Percentiles rank a stretch among this genome's conserved stretches.
Conservation (phyloP, 2,797 vertebrate species). For the Hipposideros larvatus region DNA sequence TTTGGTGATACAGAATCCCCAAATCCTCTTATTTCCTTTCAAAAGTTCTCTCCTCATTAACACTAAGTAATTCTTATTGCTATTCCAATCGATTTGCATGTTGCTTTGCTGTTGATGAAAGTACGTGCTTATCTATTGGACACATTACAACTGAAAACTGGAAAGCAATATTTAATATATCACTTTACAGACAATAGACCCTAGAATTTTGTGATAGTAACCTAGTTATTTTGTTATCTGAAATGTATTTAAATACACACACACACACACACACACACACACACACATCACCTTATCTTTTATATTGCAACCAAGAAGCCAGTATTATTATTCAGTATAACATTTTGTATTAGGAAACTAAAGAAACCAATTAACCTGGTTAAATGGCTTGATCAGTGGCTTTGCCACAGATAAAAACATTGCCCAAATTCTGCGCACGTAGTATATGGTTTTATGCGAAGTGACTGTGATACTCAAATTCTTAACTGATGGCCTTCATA, state of each 20-base stretch:
- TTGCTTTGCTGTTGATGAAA: not conserved
- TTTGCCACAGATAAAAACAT: constrained; percentile 9
- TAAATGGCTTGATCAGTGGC: not conserved
- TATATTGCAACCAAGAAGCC: not conserved
- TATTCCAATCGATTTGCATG: constrained; percentile 26
- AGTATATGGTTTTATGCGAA: not conserved
- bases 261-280: not conserved
- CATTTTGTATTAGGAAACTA: not conserved
- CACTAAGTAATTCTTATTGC: not conserved
- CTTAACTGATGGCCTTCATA: not conserved
- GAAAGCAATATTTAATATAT: constrained; percentile 7
- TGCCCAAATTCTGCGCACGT: not conserved
- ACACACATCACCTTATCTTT: not conserved
- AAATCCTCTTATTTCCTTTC: constrained; percentile 23
- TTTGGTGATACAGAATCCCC: not conserved
- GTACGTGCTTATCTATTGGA: constrained; percentile 20
- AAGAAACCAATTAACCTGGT: not conserved
- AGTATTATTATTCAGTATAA: constrained; percentile 6
- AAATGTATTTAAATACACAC: constrained; percentile 37
- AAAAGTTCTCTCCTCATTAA: constrained; percentile 36
- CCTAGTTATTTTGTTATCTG: not conserved
- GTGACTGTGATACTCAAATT: not conserved
- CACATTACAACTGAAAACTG: constrained; percentile 32
- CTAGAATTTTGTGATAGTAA: constrained; percentile 33
- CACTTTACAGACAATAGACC: not conserved